Percentiles rank a stretch among this genome's conserved stretches.
Evolutionary conservation across 1,140 invertebrate genomes (phyloP).

Genomic region (Akabosia matsudoensis): DNA sequence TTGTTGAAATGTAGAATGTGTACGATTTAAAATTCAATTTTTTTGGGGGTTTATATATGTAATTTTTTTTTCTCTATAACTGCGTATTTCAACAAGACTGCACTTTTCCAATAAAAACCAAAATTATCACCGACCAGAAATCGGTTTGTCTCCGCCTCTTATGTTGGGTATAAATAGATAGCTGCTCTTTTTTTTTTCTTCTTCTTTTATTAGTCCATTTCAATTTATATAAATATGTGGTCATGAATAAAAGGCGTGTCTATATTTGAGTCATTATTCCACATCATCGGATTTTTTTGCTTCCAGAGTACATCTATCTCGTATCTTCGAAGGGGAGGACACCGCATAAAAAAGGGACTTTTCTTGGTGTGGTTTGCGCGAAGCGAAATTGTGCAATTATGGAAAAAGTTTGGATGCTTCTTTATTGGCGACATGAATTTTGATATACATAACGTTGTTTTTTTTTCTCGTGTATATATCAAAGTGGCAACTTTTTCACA

Average conservation of each 20-base stretch:
- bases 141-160: neutral
- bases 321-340: neutral
- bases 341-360: neutral
- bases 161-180: neutral
- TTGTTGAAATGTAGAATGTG: no score
- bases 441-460: no score
- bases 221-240: neutral
- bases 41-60: no score
- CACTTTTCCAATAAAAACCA: slow-evolving; percentile 1
- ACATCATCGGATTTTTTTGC: slow-evolving; percentile 2
- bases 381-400: neutral
- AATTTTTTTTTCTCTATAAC: no score
- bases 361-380: neutral
- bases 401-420: slow-evolving; percentile 7
- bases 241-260: slow-evolving; percentile 14
- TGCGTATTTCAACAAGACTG: neutral
- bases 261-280: neutral
- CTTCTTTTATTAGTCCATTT: no score
- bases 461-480: no score
- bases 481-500: no score
- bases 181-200: neutral
- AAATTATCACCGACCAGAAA: neutral
- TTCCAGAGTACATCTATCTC: neutral
- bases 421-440: no score
- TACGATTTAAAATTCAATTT: no score